Base-by-base conservation (phyloP, 1,140 invertebrate species). In the Drosophila malerkotliana region DNA sequence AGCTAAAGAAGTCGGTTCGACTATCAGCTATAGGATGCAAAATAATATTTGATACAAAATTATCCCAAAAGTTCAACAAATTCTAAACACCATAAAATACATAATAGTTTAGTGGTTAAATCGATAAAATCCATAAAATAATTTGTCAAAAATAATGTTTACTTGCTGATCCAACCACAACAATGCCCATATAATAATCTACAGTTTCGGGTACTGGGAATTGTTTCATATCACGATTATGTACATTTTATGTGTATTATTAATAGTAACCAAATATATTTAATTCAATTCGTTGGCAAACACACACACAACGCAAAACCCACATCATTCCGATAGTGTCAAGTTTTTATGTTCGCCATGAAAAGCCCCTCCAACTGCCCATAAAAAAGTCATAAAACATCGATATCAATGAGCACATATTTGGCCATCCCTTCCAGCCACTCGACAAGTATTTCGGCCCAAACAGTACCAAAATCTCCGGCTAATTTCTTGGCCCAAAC, bases 391-490 rank as follows among this genome's bases (percentile, higher is more conserved):
- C 64, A 71, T 71, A 71, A 71, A 71, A 71, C 67, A 69, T 71
- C 67, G 67, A 71, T 71, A 71, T 71, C 67, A 71, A 71, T 69
- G 67, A 71, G 67, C 66, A 68, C 66, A 69, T 55, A 69, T 68
- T 67, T 57, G 66, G 21, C 32, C 63, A 39, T 68, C 32, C 44
- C 51, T 68, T 32, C 44, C 9, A 69, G 41, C 39, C 62, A 56
- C 62, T 67, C 39, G 15, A 47, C 41, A 14, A 26, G 34, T 37
- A 37, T 37, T 21, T 21, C 28, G 54, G 37, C 34, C 26, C 8
- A 34, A 4, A 12, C 24, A 49, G 12, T n/a, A 15, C 28, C 49
- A n/a, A 71, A 71, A 71, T 71, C 67, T 69, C 64, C 30, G 67
- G 67, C 67, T 71, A 71, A 71, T 71, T 71, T 71, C 67, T 67